Base-by-base conservation (phyloP, 2,113 vertebrate species). In the Penelope pileata region DNA sequence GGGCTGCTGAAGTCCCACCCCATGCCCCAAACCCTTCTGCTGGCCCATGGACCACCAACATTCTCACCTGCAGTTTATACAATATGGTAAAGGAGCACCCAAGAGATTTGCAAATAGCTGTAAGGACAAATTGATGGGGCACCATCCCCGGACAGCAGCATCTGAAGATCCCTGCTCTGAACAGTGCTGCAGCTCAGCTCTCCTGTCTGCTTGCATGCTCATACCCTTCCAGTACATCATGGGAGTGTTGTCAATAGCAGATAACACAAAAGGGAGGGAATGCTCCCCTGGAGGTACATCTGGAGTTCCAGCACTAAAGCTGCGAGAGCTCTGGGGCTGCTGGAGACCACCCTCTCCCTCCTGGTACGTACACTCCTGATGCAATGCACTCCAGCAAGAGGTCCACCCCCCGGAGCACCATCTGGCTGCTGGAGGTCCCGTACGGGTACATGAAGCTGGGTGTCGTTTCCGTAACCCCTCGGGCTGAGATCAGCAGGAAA, bases 301-400 rank as follows among this genome's bases (percentile, higher is more conserved):
- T 43, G 47, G 2, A 36, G n/a, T 60, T 24, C 48, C 48, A 32
- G 5, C 50, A 66, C 23, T 32, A 12, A 30, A 62, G 38, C 38
- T 30, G 38, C 27, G 38, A 19, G 48, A 54, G 34, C 32, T 27
- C 18, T 27, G 32, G 75, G 68, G 10, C 18, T 1, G 1, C 17
- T 9, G 2, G 51, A 21, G 10, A 47, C 42, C 32, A 3, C 60
- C n/a, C 29, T 4, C 50, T 78, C 9, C 81, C 40, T 9, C 7
- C 22, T 2, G 2, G 68, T 96, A 99, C 99, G 53, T 98, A 99
- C 99, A 99, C 98, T 96, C 99, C 99, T 0, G 99, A 99, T 54
- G 99, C 99, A 15, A 99, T 99, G 96, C 99, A 99, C 96, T 99
- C 99, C 95, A 99, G 98, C 82, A 99, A 94, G 59, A 99, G 98